phyloP scores from a whole-genome alignment of 2,113 vertebrate genomes.

The Okapia johnstoni region DNA sequence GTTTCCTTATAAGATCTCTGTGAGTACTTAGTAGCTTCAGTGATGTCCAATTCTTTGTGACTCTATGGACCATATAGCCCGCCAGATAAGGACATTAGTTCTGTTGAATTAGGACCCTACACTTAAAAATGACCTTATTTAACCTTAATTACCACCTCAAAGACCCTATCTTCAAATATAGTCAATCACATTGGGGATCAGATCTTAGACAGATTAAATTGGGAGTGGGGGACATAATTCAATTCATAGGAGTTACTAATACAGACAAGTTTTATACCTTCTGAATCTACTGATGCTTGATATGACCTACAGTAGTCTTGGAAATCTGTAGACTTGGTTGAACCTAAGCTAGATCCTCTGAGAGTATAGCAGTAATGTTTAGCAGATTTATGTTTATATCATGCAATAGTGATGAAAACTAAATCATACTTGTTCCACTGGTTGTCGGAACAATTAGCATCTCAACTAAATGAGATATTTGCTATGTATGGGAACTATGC shows the following conservation, averaged over 20 bases:
- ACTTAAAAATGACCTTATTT: background rate
- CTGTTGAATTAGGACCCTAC: background rate
- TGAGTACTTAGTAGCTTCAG: background rate
- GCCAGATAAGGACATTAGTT: background rate
- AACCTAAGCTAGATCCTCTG: background rate
- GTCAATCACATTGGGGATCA: background rate
- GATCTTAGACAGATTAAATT: background rate
- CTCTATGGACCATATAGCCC: background rate
- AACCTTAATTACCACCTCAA: background rate
- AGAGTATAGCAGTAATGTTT: background rate
- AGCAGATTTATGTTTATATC: background rate
- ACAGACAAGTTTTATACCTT: background rate
- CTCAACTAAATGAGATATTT: background rate
- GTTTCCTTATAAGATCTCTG: background rate
- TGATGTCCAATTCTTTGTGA: background rate
- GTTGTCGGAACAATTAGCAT: background rate
- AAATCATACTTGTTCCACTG: background rate
- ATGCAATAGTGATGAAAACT: background rate
- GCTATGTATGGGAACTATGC: fast-evolving
- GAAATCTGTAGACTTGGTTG: background rate
- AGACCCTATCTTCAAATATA: background rate
- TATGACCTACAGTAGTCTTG: background rate
- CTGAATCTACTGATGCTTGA: background rate
- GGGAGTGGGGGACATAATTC: background rate
- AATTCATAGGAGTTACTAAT: background rate